A percentile compares a stretch with the other conserved stretches of the same genome.
Evolutionary conservation across 2,113 vertebrate species (phyloP).

Genomic region (Heterocephalus glaber): DNA sequence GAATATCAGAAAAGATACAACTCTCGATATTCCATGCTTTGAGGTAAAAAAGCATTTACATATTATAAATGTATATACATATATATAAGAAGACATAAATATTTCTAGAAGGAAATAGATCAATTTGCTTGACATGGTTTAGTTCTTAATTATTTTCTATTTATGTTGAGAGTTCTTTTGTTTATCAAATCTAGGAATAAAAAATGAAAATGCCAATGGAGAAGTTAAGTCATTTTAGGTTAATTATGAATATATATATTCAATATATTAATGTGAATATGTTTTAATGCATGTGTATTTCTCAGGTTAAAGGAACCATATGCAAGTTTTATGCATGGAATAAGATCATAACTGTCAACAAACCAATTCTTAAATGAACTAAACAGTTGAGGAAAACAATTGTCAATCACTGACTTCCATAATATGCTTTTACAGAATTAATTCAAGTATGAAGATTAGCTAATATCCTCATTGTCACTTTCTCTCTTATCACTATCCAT

Average conservation of each 20-base stretch:
- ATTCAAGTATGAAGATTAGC: not conserved
- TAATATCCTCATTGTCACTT: not conserved
- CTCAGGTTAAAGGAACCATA: not conserved
- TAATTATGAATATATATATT: constrained; percentile 39
- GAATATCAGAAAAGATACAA: not conserved
- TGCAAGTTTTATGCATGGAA: not conserved
- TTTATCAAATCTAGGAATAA: not conserved
- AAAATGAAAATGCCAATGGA: not conserved
- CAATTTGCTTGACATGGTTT: not conserved
- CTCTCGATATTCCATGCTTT: not conserved
- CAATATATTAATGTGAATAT: constrained; percentile 19
- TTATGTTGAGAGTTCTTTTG: not conserved
- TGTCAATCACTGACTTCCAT: constrained; percentile 29
- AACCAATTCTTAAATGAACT: constrained; percentile 36
- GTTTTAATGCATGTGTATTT: constrained; percentile 22
- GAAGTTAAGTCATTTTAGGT: constrained; percentile 18
- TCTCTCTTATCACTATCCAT: not conserved
- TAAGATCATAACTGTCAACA: not conserved
- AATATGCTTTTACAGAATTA: constrained; percentile 14
- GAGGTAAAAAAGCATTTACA: not conserved
- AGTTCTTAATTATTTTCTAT: not conserved
- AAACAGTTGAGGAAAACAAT: constrained; percentile 1
- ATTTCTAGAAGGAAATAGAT: not conserved
- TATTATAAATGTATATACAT: not conserved
- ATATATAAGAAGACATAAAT: not conserved